Percentiles rank a stretch among this genome's conserved stretches.
phyloP scores from a whole-genome alignment of 2,888 invertebrate species.

The Endotricha flammealis region DNA sequence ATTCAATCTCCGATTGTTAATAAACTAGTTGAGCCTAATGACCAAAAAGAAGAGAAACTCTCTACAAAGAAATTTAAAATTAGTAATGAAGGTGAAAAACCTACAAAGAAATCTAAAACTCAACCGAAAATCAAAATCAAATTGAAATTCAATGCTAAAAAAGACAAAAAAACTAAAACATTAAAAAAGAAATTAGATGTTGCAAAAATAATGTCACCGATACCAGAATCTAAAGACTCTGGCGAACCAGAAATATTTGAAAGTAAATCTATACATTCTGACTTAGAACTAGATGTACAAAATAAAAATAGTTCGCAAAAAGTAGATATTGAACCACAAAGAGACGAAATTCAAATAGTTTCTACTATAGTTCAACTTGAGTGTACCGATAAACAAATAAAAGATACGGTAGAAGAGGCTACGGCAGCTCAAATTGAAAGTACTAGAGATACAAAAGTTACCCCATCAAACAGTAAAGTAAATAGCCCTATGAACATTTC shows the following conservation, averaged over 20 bases:
- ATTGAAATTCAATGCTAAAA: conserved; percentile 28
- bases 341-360: too few relatives aligned
- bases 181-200: conserved; percentile 23
- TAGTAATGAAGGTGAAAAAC: conserved; percentile 13
- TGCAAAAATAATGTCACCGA: conserved; percentile 34
- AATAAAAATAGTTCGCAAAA: background rate
- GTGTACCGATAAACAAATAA: background rate
- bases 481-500: conserved; percentile 3
- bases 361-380: too few relatives aligned
- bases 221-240: conserved; percentile 28
- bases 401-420: background rate
- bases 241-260: conserved; percentile 16
- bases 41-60: too few relatives aligned
- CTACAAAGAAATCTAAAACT: conserved; percentile 11
- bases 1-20: too few relatives aligned
- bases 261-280: conserved; percentile 7
- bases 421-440: too few relatives aligned
- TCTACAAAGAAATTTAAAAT: too few relatives aligned
- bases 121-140: conserved; percentile 25
- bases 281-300: background rate
- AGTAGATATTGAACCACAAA: background rate
- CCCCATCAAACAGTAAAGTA: background rate
- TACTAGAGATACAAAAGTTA: background rate
- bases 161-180: conserved; percentile 23
- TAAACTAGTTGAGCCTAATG: too few relatives aligned